A percentile compares a stretch with the other conserved stretches of the same genome.
phyloP scores from a whole-genome alignment of 2,797 vertebrate species.

The Melanotaenia trifasciata region DNA sequence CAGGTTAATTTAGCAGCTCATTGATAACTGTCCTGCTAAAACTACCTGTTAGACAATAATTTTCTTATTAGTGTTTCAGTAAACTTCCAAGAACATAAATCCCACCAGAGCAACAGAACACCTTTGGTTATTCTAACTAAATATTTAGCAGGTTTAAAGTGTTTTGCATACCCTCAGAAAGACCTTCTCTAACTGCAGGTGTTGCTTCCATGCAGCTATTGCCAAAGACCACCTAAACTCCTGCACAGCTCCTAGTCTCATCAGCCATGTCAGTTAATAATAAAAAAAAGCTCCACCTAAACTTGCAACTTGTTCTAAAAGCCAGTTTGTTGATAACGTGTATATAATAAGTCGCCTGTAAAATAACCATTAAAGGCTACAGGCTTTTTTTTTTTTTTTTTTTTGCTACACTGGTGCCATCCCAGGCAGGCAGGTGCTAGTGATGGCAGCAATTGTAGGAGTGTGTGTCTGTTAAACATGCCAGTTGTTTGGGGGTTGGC shows the following conservation, averaged over 20 bases:
- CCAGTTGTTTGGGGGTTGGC: conserved; percentile 63
- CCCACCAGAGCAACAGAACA: background rate
- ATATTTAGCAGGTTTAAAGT: background rate
- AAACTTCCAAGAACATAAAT: background rate
- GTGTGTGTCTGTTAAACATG: conserved; percentile 36
- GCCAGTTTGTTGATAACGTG: conserved; percentile 1
- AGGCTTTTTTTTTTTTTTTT: background rate
- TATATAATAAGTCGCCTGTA: background rate
- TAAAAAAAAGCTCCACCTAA: background rate
- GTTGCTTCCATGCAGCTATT: background rate
- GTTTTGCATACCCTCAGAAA: background rate
- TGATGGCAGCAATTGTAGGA: conserved; percentile 45
- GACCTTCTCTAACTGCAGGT: too few species aligned
- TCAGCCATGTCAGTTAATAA: background rate
- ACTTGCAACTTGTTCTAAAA: background rate
- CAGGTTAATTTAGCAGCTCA: background rate
- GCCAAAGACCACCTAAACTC: background rate
- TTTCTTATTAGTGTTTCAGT: background rate
- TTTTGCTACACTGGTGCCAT: conserved; percentile 42
- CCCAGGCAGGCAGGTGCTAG: conserved; percentile 56
- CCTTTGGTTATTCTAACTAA: background rate
- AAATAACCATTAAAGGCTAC: conserved; percentile 19
- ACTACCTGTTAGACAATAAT: background rate
- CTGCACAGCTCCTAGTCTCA: conserved; percentile 20
- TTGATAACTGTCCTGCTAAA: background rate